Percentiles rank a stretch among this genome's conserved stretches.
Evolutionary conservation across 2,797 vertebrate genomes (phyloP).

Genomic region (Limosa lapponica): DNA sequence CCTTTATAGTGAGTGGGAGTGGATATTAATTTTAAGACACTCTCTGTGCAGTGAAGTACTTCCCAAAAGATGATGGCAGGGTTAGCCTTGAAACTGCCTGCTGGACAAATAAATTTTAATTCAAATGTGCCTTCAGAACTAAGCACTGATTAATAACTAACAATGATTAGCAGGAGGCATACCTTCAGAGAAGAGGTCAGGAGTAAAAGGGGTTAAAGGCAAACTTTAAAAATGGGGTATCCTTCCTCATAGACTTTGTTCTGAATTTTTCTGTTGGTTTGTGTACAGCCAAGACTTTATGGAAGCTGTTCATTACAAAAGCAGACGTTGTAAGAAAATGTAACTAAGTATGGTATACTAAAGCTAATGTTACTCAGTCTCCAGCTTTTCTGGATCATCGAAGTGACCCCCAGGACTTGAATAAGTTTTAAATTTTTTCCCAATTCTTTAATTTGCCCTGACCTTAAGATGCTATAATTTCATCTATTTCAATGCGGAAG

Average conservation of each 20-base stretch:
- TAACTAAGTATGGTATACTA: background rate
- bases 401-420: background rate
- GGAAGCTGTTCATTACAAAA: background rate
- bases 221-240: background rate
- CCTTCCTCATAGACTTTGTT: background rate
- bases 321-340: background rate
- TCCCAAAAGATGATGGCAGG: background rate
- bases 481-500: background rate
- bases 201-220: background rate
- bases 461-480: background rate
- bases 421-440: background rate
- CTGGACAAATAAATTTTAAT: background rate
- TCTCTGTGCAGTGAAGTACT: background rate
- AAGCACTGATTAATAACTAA: background rate
- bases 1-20: background rate
- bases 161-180: background rate
- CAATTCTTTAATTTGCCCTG: background rate
- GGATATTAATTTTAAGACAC: background rate
- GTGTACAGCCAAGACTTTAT: background rate
- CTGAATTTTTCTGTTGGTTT: background rate
- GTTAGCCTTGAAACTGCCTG: background rate
- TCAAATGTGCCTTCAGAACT: background rate
- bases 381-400: background rate
- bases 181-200: background rate
- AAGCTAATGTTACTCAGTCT: background rate